phyloP scores from a whole-genome alignment of 2,888 invertebrate species.

The Autographa gamma region DNA sequence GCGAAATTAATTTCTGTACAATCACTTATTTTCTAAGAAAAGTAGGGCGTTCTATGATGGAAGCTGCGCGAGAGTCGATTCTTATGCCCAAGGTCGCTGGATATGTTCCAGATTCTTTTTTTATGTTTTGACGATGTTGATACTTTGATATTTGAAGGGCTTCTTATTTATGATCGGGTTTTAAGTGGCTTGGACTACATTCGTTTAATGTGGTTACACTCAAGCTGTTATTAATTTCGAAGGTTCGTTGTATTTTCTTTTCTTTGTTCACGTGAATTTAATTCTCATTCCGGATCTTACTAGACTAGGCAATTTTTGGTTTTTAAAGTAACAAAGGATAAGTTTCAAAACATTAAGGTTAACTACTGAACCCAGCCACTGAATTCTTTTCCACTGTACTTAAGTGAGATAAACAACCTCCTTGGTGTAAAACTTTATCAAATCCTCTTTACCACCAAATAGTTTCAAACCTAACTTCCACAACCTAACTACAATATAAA shows the following conservation, averaged over 20 bases:
- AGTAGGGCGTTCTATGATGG: conserved; percentile 83
- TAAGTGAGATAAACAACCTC: not conserved
- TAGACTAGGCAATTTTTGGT: not conserved
- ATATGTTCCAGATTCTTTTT: conserved; percentile 81
- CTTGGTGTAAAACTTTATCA: not conserved
- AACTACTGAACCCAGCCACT: not conserved
- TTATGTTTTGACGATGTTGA: conserved; percentile 66
- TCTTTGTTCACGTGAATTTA: not conserved
- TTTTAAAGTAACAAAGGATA: not conserved
- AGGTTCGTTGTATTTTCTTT: not conserved
- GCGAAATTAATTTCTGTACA: conserved; percentile 47
- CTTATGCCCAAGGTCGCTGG: conserved; percentile 86
- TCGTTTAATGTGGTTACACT: conserved; percentile 33
- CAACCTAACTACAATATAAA: not conserved
- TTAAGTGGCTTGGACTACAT: conserved; percentile 49
- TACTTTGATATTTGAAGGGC: conserved; percentile 66
- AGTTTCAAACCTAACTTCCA: not conserved
- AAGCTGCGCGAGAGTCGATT: conserved; percentile 76
- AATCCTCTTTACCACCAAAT: not conserved
- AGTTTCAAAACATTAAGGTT: not conserved
- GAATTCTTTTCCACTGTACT: too few species aligned
- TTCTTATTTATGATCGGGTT: conserved; percentile 58
- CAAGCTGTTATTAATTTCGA: conserved; percentile 10
- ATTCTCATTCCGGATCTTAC: too few species aligned
- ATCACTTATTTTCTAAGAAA: conserved; percentile 71